phyloP scores from a whole-genome alignment of 2,797 vertebrate genomes.

The Tarsius wallacei region DNA sequence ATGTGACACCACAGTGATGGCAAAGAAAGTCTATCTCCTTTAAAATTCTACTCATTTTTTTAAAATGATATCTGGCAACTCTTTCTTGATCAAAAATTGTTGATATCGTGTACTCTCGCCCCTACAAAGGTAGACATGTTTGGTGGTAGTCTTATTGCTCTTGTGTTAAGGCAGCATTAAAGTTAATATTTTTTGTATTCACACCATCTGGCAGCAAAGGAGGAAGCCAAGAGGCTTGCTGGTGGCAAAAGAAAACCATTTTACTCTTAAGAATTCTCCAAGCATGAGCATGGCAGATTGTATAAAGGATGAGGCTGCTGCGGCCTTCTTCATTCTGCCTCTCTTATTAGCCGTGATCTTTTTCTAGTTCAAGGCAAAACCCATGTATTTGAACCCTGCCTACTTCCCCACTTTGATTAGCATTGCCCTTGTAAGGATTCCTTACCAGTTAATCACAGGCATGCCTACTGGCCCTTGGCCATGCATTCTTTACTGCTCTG shows the following conservation, averaged over 20 bases:
- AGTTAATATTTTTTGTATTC: not conserved
- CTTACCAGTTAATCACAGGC: not conserved
- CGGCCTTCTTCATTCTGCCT: not conserved
- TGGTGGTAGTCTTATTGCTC: not conserved
- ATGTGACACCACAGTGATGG: fast-evolving
- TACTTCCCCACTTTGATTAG: not conserved
- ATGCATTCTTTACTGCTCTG: not conserved
- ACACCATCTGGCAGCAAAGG: fast-evolving
- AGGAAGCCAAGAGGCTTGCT: not conserved
- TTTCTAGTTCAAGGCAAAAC: not conserved
- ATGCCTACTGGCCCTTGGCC: not conserved
- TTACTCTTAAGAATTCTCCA: not conserved
- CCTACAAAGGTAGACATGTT: fast-evolving
- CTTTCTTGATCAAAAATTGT: too few relatives aligned
- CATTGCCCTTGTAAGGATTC: not conserved
- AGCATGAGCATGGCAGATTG: not conserved
- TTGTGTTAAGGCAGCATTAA: not conserved
- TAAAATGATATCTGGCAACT: not conserved
- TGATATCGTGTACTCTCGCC: not conserved
- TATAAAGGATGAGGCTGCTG: not conserved
- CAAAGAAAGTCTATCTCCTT: not conserved
- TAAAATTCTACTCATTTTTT: not conserved
- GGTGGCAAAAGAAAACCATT: not conserved
- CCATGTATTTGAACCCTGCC: not conserved
- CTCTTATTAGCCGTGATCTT: not conserved